Percentiles rank a stretch among this genome's conserved stretches.
These are phyloP conservation scores for Dendropsophus ebraccatus DNA, from an alignment of 2,113 vertebrate genomes.

Conservation along the genomic window DNA sequence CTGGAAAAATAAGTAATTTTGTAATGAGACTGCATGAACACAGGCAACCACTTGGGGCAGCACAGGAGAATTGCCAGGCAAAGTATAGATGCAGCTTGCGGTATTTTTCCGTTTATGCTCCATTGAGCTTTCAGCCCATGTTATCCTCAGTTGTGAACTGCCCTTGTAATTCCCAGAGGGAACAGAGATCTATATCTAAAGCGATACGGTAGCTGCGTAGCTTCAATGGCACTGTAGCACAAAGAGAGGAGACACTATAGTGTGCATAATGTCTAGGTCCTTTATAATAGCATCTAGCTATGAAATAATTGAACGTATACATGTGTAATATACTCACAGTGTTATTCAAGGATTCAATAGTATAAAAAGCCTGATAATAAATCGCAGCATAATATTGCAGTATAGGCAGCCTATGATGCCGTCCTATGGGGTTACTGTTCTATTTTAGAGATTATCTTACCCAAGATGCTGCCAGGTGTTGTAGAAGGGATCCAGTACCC, in stretches of 20 bases:
- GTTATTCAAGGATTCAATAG: no score
- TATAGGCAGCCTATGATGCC: no score
- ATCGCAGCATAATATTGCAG: no score
- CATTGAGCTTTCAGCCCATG: neutral
- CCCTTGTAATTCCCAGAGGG: neutral
- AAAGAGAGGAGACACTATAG: neutral
- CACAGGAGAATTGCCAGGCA: neutral
- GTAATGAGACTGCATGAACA: neutral
- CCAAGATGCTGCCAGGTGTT: no score
- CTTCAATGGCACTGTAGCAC: neutral
- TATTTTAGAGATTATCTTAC: no score
- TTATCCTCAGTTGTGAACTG: constrained; percentile 6
- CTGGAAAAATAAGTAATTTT: neutral
- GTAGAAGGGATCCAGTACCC: no score
- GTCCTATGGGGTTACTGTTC: no score
- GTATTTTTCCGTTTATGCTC: neutral
- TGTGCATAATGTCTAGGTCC: neutral
- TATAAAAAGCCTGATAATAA: no score
- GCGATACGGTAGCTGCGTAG: neutral
- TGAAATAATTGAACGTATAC: neutral
- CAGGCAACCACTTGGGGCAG: neutral
- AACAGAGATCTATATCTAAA: neutral
- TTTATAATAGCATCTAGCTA: neutral
- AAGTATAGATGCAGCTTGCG: constrained; percentile 3
- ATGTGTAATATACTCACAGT: no score